phyloP scores from a whole-genome alignment of 2,888 invertebrate species.

The Tuta absoluta region DNA sequence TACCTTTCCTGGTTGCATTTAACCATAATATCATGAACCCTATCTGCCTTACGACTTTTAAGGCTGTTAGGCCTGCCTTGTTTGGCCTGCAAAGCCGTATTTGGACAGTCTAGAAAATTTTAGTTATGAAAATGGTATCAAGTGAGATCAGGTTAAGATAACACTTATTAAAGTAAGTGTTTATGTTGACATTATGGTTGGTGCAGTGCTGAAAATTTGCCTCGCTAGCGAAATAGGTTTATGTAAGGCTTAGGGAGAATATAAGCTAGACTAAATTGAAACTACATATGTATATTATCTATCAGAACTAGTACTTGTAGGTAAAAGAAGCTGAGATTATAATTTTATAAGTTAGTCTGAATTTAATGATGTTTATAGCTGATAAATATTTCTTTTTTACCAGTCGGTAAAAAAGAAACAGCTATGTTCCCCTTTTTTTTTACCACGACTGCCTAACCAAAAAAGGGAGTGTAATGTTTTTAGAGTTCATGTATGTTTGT shows the following conservation, averaged over 20 bases:
- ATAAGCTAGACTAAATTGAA: not conserved
- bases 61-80: not conserved
- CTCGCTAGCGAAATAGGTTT: not conserved
- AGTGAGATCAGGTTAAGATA: constrained; percentile 28
- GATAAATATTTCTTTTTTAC: no score
- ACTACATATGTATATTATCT: not conserved
- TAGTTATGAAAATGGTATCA: constrained; percentile 18
- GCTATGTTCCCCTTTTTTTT: no score
- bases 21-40: constrained; percentile 3
- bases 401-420: no score
- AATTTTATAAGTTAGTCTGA: no score
- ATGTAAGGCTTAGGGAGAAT: not conserved
- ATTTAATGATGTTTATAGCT: no score
- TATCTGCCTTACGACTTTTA: not conserved
- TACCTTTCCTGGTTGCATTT: not conserved
- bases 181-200: constrained; percentile 12
- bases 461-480: no score
- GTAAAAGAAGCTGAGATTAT: not conserved
- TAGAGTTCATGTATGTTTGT: no score
- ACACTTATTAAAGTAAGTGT: constrained; percentile 24
- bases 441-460: no score
- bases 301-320: not conserved
- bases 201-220: constrained; percentile 1
- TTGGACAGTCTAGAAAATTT: constrained; percentile 18
- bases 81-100: not conserved